Evolutionary conservation across 92 coral and sea anemone species (phyloP).

Genomic region (Epizoanthus rinbou): DNA sequence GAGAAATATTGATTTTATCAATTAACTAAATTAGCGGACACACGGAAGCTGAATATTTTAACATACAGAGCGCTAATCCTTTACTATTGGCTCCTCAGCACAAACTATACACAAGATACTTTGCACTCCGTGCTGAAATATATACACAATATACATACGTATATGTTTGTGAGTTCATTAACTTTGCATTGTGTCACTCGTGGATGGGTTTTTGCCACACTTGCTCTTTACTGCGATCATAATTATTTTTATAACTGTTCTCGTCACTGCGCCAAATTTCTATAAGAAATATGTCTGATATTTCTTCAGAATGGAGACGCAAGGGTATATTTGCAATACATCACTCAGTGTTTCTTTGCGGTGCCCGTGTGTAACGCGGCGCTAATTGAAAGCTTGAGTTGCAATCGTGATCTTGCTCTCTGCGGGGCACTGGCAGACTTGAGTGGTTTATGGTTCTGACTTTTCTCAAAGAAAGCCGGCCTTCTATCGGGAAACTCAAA

Average conservation of each 20-base stretch:
- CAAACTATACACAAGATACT: no score
- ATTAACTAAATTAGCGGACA: background rate
- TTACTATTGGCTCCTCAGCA: no score
- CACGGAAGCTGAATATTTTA: no score
- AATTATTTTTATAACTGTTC: background rate
- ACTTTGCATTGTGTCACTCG: no score
- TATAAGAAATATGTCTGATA: background rate
- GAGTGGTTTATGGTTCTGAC: background rate
- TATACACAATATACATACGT: no score
- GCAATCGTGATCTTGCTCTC: background rate
- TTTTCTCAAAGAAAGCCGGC: conserved; percentile 2
- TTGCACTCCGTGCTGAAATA: no score
- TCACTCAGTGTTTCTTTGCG: conserved; percentile 33
- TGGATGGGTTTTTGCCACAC: no score
- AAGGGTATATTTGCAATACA: background rate
- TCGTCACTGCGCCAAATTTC: background rate
- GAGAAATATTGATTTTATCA: background rate
- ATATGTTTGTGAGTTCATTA: no score
- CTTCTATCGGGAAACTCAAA: background rate
- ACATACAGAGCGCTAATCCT: no score
- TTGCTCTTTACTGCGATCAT: background rate
- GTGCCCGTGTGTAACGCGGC: background rate
- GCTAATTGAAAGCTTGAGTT: background rate
- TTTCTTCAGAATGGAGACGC: background rate
- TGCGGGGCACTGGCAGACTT: background rate